Conservation (phyloP, 2,113 vertebrate genomes). For the Cathartes aura region DNA sequence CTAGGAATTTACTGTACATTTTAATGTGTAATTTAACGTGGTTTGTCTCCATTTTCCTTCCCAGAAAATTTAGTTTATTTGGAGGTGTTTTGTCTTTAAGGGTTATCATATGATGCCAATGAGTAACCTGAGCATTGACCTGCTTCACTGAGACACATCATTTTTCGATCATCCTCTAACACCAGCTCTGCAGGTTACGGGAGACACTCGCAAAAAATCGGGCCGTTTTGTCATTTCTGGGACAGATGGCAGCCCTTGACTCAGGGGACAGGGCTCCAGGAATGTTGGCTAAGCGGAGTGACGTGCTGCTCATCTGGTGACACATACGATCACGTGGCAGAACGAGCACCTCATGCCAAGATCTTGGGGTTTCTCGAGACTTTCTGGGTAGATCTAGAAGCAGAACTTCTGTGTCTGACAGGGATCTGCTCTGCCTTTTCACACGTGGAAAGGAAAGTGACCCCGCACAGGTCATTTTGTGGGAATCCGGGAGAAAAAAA, state of each 20-base stretch:
- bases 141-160: not conserved
- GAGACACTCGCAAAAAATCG: fast-evolving
- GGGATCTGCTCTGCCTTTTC: not conserved
- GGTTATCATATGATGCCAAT: not conserved
- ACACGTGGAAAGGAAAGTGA: not conserved
- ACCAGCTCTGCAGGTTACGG: not conserved
- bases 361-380: not conserved
- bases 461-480: fast-evolving
- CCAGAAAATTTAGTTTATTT: not conserved
- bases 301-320: not conserved
- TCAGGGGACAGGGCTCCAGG: not conserved
- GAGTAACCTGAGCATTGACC: not conserved
- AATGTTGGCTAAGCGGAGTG: not conserved
- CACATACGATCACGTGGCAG: not conserved
- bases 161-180: not conserved
- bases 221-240: not conserved
- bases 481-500: not conserved
- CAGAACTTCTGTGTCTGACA: not conserved
- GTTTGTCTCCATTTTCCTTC: not conserved
- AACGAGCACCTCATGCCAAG: fast-evolving
- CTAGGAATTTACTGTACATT: not conserved
- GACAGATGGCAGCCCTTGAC: not conserved
- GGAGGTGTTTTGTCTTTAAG: not conserved
- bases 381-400: not conserved
- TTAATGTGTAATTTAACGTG: no score